Base-by-base conservation (phyloP, 2,797 vertebrate genomes). In the Scomberomorus guttatus region DNA sequence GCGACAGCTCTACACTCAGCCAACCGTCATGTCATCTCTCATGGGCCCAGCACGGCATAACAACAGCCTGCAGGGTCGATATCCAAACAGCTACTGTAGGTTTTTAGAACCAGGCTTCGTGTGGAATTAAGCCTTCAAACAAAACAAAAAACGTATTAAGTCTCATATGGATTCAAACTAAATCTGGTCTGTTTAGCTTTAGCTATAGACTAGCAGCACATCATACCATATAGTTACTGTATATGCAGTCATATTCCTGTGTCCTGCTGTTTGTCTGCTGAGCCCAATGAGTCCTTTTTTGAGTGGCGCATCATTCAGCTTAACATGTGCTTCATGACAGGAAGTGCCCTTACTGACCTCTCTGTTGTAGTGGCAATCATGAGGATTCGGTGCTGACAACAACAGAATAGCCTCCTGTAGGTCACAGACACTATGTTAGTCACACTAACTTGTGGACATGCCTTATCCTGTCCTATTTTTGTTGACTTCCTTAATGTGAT, bases 11-110 rank as follows among this genome's bases (percentile, higher is more conserved):
- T 8, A 54, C 83, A 77, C 82, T 89, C 84, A 82, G 90, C 87
- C 89, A 82, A 75, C 77, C 64, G 5, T 87, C 86, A 75, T 81
- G 89, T 89, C 82, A 73, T 87, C 87, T 79, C 87, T 83, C 82
- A 37, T 50, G 62, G 60, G 72, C 61, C 50, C 73, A 63, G 80
- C 1, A 10, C 77, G 27, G 58, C 55, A 24, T 39, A 81, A 77
- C 82, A 67, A 55, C 84, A 75, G 82, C 76, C 81, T 56, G 57
- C 75, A 14, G 73, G 54, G 66, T 75, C 37, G 5, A 83, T 69
- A 73, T 46, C 56, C 4, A 0, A 55, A 73, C 66, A 66, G 73
- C 77, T 74, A 46, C 77, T 75, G 71, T 69, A 25, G 59, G 27
- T 37, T 74, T 83, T 60, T 42, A 22, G 22, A 76, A 44, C 7